Conservation (phyloP, 2,113 vertebrate genomes). For the Eleginops maclovinus region DNA sequence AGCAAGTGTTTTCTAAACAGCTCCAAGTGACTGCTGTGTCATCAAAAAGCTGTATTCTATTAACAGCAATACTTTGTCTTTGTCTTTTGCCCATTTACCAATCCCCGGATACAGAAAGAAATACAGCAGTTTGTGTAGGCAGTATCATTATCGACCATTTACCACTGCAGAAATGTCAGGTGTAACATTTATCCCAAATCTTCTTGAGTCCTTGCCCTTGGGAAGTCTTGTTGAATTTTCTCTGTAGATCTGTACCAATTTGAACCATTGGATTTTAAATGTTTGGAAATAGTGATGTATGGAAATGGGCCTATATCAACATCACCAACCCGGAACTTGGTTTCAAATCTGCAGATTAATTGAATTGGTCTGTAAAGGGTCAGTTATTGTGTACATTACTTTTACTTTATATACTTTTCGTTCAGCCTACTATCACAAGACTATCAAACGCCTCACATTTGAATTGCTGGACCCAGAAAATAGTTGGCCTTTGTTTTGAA, state of each 20-base stretch:
- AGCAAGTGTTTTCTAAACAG: constrained; percentile 33
- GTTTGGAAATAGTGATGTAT: background rate
- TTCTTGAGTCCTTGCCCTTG: background rate
- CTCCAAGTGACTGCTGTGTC: background rate
- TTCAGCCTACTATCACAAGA: too few relatives aligned
- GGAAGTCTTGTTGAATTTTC: background rate
- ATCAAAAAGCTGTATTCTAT: constrained; percentile 6
- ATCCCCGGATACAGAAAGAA: background rate
- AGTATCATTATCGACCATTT: background rate
- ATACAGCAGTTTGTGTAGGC: constrained; percentile 19
- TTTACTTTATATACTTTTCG: too few relatives aligned
- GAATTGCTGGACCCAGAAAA: too few relatives aligned
- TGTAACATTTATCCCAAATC: constrained; percentile 13
- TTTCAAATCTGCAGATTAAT: too few relatives aligned
- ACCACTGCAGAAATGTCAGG: constrained; percentile 16
- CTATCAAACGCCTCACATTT: too few relatives aligned
- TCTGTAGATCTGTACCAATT: background rate
- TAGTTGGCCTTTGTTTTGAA: too few relatives aligned
- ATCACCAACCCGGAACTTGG: too few relatives aligned
- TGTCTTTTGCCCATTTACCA: background rate
- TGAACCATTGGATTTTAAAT: background rate
- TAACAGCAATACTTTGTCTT: constrained; percentile 1
- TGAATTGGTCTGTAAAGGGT: too few relatives aligned
- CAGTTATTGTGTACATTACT: too few relatives aligned
- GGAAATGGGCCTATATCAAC: background rate